phyloP scores from a whole-genome alignment of 2,797 vertebrate species.

The Manis pentadactyla region DNA sequence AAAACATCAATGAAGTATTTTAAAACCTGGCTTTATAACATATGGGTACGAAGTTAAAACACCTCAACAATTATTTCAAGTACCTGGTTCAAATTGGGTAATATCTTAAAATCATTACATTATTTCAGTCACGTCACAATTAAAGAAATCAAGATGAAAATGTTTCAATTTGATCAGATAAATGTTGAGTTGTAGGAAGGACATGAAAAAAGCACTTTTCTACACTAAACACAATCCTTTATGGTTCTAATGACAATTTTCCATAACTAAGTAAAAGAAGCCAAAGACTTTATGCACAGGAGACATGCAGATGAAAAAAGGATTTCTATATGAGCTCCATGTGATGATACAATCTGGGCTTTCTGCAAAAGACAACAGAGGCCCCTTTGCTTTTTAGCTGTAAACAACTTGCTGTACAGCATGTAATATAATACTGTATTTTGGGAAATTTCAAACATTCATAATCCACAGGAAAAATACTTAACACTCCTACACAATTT shows the following conservation, averaged over 20 bases:
- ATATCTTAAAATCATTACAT: slow-evolving; percentile 49
- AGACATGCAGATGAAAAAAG: slow-evolving; percentile 49
- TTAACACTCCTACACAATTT: slow-evolving; percentile 82
- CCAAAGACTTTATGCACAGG: slow-evolving; percentile 11
- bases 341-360: slow-evolving; percentile 46
- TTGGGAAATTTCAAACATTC: slow-evolving; percentile 86
- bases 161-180: slow-evolving; percentile 34
- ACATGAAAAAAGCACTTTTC: slow-evolving; percentile 14
- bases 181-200: slow-evolving; percentile 45
- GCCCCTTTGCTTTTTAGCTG: slow-evolving; percentile 65
- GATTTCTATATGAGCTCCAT: slow-evolving; percentile 41
- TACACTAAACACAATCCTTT: slow-evolving; percentile 46
- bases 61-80: slow-evolving; percentile 7
- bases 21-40: slow-evolving; percentile 43
- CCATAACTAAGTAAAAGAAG: slow-evolving; percentile 57
- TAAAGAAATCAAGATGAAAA: slow-evolving; percentile 63
- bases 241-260: slow-evolving; percentile 54
- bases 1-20: slow-evolving; percentile 44
- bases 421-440: slow-evolving; percentile 84
- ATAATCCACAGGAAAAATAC: slow-evolving; percentile 83
- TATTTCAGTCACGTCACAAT: slow-evolving; percentile 11
- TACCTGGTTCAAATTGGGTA: slow-evolving; percentile 44
- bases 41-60: not conserved
- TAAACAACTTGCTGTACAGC: slow-evolving; percentile 85
- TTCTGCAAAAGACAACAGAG: slow-evolving; percentile 76